These are phyloP conservation scores for Mormyrus proboscirostris DNA, from an alignment of 2,797 vertebrate species.

Conservation along the genomic window DNA sequence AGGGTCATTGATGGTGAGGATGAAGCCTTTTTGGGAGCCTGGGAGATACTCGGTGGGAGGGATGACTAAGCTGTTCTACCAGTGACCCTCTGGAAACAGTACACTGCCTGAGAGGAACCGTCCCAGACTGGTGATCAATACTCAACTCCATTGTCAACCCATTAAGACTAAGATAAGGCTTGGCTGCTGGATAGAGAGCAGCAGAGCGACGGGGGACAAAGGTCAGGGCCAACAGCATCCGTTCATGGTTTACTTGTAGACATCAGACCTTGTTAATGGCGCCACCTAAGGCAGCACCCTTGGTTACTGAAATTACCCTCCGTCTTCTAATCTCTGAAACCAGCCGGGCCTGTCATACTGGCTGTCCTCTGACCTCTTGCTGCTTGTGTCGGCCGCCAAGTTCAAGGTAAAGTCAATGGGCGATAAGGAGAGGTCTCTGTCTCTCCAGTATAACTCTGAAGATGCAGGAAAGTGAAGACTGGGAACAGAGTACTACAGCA, in stretches of 20 bases:
- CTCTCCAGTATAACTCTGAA: background rate
- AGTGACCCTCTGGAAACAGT: background rate
- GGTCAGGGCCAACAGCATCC: conserved; percentile 45
- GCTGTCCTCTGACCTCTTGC: conserved; percentile 35
- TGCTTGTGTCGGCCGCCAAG: conserved; percentile 33
- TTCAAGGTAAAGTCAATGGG: conserved; percentile 50
- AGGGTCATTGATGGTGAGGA: background rate
- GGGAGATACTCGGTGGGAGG: background rate
- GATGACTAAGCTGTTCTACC: background rate
- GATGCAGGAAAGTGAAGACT: background rate
- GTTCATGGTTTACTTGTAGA: conserved; percentile 48
- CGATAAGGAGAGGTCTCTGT: background rate
- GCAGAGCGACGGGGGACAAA: conserved; percentile 36
- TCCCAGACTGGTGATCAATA: conserved; percentile 55
- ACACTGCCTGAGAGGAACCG: background rate
- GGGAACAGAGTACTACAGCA: background rate
- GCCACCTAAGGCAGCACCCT: conserved; percentile 42
- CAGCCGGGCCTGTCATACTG: conserved; percentile 28
- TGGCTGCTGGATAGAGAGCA: conserved; percentile 56
- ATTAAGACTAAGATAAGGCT: conserved; percentile 60
- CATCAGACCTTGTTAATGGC: conserved; percentile 31
- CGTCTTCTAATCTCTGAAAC: conserved; percentile 30
- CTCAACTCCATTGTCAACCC: conserved; percentile 59
- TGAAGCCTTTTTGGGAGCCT: conserved; percentile 34
- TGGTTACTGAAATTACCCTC: conserved; percentile 29